phyloP scores from a whole-genome alignment of 2,113 vertebrate species.

The Bombycilla garrulus region DNA sequence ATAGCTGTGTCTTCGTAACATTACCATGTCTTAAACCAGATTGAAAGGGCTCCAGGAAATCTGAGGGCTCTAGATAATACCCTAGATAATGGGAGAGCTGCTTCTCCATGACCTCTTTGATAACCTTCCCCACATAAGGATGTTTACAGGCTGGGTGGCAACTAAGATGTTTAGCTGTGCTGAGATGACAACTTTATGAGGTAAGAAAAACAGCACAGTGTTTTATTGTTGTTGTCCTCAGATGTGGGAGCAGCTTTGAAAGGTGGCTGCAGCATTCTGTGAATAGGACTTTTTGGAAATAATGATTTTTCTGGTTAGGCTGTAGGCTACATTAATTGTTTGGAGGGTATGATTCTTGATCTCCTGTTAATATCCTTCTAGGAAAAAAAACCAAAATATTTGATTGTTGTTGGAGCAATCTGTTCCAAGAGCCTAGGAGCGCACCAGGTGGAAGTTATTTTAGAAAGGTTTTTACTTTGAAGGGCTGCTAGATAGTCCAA shows the following conservation, averaged over 20 bases:
- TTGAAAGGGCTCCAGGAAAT: constrained; percentile 61
- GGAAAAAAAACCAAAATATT: not conserved
- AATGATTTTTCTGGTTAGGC: constrained; percentile 2
- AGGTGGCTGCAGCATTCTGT: constrained; percentile 7
- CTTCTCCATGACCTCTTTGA: constrained; percentile 41
- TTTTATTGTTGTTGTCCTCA: not conserved
- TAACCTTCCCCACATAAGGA: constrained; percentile 41
- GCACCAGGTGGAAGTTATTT: not conserved
- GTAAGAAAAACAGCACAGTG: constrained; percentile 22
- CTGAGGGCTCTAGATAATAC: constrained; percentile 63
- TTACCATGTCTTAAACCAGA: constrained; percentile 37
- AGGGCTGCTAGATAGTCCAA: not conserved
- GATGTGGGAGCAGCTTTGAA: constrained; percentile 40
- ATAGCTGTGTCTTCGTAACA: constrained; percentile 34
- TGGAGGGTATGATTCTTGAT: not conserved
- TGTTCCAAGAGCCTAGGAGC: not conserved
- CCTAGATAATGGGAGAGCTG: constrained; percentile 46
- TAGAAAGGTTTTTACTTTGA: constrained; percentile 4
- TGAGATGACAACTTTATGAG: constrained; percentile 56
- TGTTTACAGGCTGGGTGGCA: constrained; percentile 42
- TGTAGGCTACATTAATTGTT: not conserved
- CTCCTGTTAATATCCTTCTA: not conserved
- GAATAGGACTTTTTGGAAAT: constrained; percentile 20
- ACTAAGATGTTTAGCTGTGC: not conserved
- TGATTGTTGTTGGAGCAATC: not conserved